phyloP scores from a whole-genome alignment of 2,888 invertebrate genomes.

The Pseudococcus viburni region DNA sequence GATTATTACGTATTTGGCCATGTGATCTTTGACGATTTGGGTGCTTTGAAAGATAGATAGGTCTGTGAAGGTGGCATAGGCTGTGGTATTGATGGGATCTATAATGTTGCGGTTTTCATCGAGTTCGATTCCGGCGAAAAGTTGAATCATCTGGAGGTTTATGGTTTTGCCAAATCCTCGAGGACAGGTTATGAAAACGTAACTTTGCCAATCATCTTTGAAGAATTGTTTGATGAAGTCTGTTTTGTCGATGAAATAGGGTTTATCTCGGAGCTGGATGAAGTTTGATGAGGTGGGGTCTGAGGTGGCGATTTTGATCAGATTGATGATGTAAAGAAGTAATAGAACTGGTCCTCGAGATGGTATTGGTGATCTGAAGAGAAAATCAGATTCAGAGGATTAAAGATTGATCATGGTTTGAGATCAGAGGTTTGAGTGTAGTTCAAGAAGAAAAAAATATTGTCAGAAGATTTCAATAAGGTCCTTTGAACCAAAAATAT shows the following conservation, averaged over 20 bases:
- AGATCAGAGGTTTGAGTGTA: too few relatives aligned
- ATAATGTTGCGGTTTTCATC: not conserved
- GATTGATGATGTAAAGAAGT: not conserved
- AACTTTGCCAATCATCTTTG: conserved; percentile 16
- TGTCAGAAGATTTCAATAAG: not conserved
- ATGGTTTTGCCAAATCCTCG: conserved; percentile 3
- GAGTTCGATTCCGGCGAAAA: conserved; percentile 8
- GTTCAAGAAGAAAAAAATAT: too few relatives aligned
- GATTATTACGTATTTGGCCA: not conserved
- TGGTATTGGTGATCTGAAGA: not conserved
- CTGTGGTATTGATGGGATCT: not conserved
- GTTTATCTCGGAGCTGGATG: not conserved
- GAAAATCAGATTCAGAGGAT: not conserved
- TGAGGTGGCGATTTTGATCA: not conserved
- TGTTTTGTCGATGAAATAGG: conserved; percentile 16
- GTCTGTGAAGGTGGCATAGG: not conserved
- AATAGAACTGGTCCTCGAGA: not conserved
- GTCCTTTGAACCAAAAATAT: not conserved
- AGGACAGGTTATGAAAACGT: not conserved
- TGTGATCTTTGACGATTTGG: not conserved
- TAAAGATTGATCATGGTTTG: too few relatives aligned
- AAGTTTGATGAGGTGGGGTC: not conserved
- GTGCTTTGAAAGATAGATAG: not conserved
- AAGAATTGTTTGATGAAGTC: not conserved
- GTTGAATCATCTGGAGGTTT: not conserved